Evolutionary conservation across 1,140 invertebrate genomes (phyloP), one percentile per base, ranked within the genome.

Genomic region (Andricus grossulariae): DNA sequence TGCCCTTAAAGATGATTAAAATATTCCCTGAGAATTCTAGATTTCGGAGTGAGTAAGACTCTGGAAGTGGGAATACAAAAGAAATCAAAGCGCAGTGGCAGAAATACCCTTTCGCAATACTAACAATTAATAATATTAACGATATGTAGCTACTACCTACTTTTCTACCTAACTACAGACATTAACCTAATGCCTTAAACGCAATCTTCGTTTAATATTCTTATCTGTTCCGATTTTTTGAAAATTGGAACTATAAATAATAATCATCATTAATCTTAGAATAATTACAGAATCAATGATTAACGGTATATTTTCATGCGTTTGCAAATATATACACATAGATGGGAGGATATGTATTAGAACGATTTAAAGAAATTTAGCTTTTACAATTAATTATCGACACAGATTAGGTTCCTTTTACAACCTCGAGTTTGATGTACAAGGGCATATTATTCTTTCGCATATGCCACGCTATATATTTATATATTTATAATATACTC

Each of bases 281-380:
- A 84, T 83, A 82, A 80, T 85, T 87, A 90, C 84, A 88, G 82
- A 87, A 85, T 88, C 82, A 83, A 86, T 87, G 72, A 82, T 84
- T 84, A 86, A 86, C 79, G 81, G 81, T 16, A 60, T 87, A 85
- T 85, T 82, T 72, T 85, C 75, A 83, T 84, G 79, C 80, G 83
- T 84, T 85, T 89, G 87, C 88, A 90, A 90, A 88, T 91, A 91
- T 90, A 90, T 91, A 91, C 88, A 91, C 85, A 90, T 85, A 90
- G 84, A 88, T 81, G 81, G 84, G 85, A 82, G 85, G 88, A 91
- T 91, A 91, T 91, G 90, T 90, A 88, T 80, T 81, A 83, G 77
- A 78, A 80, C 13, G 32, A 55, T 80, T 79, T 52, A 82, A 79
- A 74, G 78, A 77, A 81, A 77, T 81, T 83, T 73, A 71, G 79